Base-by-base conservation (phyloP, 2,113 vertebrate genomes). In the Acanthochromis polyacanthus region DNA sequence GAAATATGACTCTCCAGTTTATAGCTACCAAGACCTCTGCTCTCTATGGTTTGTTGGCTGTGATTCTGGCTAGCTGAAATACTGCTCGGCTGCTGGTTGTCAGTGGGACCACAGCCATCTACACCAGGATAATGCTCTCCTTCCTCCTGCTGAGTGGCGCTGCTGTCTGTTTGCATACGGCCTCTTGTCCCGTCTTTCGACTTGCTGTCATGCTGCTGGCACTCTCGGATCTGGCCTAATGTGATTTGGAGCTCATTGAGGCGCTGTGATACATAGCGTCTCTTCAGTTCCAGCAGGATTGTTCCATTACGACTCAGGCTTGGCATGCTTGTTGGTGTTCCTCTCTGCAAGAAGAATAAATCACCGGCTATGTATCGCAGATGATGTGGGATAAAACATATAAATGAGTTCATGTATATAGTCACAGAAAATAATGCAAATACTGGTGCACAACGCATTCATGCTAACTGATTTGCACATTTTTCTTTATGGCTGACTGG, bases 191-290 rank as follows among this genome's bases (percentile, higher is more conserved):
- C 30, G 1, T 80, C 76, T 78, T 71, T 81, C 56, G 77, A 85
- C 76, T 77, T 38, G 75, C 74, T 82, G 82, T 82, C 82, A 66
- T 25, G 53, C 78, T 66, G 83, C 83, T 89, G 92, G 81, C 86
- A 62, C 62, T 1, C 69, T 66, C 77, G 80, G 75, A 90, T 88
- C 57, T 77, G 81, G 48, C 65, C 80, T 85, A 92, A 90, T 69
- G 80, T 92, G 80, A 84, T 76, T 78, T 93, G 90, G 71, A 94
- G 91, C 88, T 93, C 88, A 62, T 86, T 65, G 76, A 94, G 90
- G 61, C 89, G 90, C 83, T 92, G 93, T 38, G 82, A 89, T 82
- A 93, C 67, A 56, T 82, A 82, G 23, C 52, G 75, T 68, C 92
- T 90, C 87, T 87, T 91, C 81, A 93, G 80, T 65, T 94, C 90